These are phyloP conservation scores for Hirtodrosophila duncani DNA, from an alignment of 2,888 invertebrate species.

Conservation along the genomic window DNA sequence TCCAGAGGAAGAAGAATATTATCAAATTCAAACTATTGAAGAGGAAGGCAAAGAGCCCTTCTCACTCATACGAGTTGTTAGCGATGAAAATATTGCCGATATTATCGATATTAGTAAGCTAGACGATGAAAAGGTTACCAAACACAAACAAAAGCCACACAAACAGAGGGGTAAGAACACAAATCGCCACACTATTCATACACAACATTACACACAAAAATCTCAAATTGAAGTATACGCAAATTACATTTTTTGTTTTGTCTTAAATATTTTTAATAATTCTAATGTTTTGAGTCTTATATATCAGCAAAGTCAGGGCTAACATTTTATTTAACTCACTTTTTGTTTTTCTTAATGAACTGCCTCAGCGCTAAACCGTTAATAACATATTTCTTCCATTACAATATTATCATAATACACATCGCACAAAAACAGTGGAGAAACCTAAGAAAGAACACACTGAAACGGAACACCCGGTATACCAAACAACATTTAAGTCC, in stretches of 20 bases:
- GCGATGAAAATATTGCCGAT: constrained; percentile 74
- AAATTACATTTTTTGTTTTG: background rate
- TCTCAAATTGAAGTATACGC: constrained; percentile 43
- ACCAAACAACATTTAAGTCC: constrained; percentile 78
- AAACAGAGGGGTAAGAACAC: constrained; percentile 76
- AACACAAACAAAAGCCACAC: constrained; percentile 71
- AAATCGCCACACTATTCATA: constrained; percentile 52
- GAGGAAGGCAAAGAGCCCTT: constrained; percentile 79
- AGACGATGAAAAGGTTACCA: constrained; percentile 72
- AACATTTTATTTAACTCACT: background rate
- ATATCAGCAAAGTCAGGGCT: background rate
- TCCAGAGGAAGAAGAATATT: constrained; percentile 75
- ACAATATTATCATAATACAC: constrained; percentile 26
- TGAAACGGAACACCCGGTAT: constrained; percentile 76
- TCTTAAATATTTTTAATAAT: background rate
- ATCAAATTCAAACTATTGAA: constrained; percentile 79
- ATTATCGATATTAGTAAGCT: constrained; percentile 76
- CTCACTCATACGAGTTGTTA: constrained; percentile 77
- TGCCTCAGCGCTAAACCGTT: constrained; percentile 4
- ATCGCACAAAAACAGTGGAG: constrained; percentile 59
- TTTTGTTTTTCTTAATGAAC: background rate
- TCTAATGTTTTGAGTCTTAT: constrained; percentile 1
- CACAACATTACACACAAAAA: constrained; percentile 40
- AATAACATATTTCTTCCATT: constrained; percentile 50
- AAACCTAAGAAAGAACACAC: constrained; percentile 62